Percentiles rank a stretch among this genome's conserved stretches.
phyloP scores from a whole-genome alignment of 2,888 invertebrate species.

The Pheosia tremula region DNA sequence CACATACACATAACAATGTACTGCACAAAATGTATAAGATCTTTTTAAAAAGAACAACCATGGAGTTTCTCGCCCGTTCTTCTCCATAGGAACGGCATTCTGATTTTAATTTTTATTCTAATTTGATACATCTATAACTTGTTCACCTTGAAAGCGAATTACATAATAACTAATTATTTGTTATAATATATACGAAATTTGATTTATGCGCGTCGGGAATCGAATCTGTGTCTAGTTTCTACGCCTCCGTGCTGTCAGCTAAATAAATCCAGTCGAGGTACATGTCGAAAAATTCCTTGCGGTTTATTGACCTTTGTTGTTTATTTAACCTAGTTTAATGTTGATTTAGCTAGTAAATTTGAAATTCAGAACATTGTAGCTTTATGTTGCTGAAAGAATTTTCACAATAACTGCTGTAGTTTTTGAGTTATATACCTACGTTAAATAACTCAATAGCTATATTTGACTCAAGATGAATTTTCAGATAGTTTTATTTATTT shows the following conservation, averaged over 20 bases:
- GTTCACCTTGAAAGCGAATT: neutral
- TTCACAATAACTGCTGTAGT: neutral
- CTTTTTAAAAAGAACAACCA: too few species aligned
- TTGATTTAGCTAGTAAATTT: neutral
- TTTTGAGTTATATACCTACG: neutral
- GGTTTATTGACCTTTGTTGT: constrained; percentile 7
- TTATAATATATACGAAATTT: neutral
- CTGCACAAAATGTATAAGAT: too few species aligned
- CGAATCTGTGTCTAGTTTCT: neutral
- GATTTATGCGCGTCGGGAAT: constrained; percentile 7
- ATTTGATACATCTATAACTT: neutral
- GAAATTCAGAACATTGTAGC: neutral
- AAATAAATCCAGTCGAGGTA: constrained; percentile 19
- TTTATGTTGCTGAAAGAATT: neutral
- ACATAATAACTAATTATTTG: neutral
- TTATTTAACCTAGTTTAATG: neutral
- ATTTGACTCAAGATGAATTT: too few species aligned
- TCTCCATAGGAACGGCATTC: too few species aligned
- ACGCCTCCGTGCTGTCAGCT: constrained; percentile 14
- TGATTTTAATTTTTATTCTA: too few species aligned
- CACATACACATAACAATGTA: too few species aligned
- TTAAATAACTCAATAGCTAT: too few species aligned
- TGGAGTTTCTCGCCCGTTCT: too few species aligned
- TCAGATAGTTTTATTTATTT: too few species aligned
- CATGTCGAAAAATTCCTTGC: constrained; percentile 14